Evolutionary conservation across 1,140 invertebrate species (phyloP).

Genomic region (Leptinotarsa defecta): DNA sequence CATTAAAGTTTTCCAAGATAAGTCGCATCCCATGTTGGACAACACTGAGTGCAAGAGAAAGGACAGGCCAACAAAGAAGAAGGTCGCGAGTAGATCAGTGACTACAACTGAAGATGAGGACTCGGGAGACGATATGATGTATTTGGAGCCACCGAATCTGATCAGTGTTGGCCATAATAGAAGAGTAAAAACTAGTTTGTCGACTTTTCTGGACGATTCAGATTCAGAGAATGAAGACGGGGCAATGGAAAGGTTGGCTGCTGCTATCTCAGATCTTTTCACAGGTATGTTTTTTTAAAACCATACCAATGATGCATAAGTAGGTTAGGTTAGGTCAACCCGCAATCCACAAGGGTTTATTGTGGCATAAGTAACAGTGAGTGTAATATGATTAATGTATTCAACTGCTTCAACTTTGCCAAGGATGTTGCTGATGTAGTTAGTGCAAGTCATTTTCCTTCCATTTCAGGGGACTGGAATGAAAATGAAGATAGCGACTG

Average conservation of each 20-base stretch:
- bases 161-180: slow-evolving; percentile 47
- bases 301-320: too few relatives aligned
- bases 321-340: too few relatives aligned
- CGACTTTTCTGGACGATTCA: slow-evolving; percentile 70
- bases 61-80: slow-evolving; percentile 32
- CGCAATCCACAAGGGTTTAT: too few relatives aligned
- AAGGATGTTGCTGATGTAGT: too few relatives aligned
- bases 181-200: slow-evolving; percentile 56
- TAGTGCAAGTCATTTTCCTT: not conserved
- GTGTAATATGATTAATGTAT: too few relatives aligned
- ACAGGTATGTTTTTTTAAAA: slow-evolving; percentile 58
- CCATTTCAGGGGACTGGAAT: slow-evolving; percentile 67
- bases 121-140: slow-evolving; percentile 54
- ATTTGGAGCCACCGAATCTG: slow-evolving; percentile 50
- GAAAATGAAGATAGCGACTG: slow-evolving; percentile 74
- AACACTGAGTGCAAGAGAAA: slow-evolving; percentile 38
- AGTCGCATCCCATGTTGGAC: slow-evolving; percentile 48
- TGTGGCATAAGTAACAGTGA: too few relatives aligned
- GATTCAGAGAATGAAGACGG: slow-evolving; percentile 81
- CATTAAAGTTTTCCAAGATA: slow-evolving; percentile 68
- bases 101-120: slow-evolving; percentile 52
- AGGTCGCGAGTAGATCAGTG: slow-evolving; percentile 41
- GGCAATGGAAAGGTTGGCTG: slow-evolving; percentile 70
- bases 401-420: too few relatives aligned
- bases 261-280: slow-evolving; percentile 76